phyloP scores from a whole-genome alignment of 1,140 invertebrate genomes.

The Dreissena rostriformis region DNA sequence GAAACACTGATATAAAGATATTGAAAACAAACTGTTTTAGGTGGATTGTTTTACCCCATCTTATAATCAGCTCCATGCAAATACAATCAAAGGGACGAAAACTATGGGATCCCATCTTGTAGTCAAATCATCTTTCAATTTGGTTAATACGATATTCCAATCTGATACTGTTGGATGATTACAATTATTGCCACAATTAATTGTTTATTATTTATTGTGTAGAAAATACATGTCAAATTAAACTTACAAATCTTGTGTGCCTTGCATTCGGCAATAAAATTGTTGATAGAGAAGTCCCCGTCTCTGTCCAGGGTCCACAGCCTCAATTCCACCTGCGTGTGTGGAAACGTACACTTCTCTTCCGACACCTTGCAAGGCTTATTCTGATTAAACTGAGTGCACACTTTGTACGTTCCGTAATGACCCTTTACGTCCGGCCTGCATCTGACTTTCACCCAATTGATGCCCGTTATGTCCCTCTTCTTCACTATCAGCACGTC shows the following conservation, averaged over 20 bases:
- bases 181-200: no score
- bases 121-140: no score
- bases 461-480: slow-evolving; percentile 55
- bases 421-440: slow-evolving; percentile 58
- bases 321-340: slow-evolving; percentile 69
- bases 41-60: no score
- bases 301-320: slow-evolving; percentile 76
- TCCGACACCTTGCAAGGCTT: slow-evolving; percentile 72
- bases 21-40: no score
- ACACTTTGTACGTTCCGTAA: slow-evolving; percentile 67
- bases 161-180: no score
- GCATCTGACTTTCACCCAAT: slow-evolving; percentile 70
- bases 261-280: slow-evolving; percentile 62
- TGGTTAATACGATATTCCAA: no score
- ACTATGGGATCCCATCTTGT: no score
- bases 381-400: slow-evolving; percentile 65
- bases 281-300: slow-evolving; percentile 60
- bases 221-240: background rate
- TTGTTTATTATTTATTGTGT: no score
- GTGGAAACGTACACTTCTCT: slow-evolving; percentile 74
- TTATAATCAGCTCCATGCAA: no score
- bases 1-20: no score
- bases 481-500: slow-evolving; percentile 68
- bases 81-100: no score
- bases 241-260: slow-evolving; percentile 65